Evolutionary conservation across 2,888 invertebrate species (phyloP).

Genomic region (Lamellibrachia satsuma): DNA sequence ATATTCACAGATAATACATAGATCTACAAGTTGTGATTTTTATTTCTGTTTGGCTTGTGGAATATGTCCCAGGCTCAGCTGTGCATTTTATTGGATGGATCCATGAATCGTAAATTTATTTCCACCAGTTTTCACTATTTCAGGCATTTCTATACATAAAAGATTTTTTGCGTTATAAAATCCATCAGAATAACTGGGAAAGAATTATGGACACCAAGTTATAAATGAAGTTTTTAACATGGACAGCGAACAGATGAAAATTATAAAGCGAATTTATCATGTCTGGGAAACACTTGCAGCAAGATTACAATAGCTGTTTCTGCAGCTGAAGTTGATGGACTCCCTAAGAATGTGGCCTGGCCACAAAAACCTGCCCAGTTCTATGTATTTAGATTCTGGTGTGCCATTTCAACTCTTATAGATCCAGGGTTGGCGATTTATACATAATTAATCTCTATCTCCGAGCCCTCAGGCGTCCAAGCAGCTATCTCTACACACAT

Average conservation of each 20-base stretch:
- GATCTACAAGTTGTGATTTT: neutral
- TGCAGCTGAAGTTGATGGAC: neutral
- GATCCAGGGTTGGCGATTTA: neutral
- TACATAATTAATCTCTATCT: neutral
- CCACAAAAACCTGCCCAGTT: constrained; percentile 9
- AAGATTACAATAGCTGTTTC: neutral
- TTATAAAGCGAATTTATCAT: neutral
- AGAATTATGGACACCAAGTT: too few relatives aligned
- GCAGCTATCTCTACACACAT: neutral
- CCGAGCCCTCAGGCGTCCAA: neutral
- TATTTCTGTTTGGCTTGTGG: neutral
- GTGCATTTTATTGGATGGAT: neutral
- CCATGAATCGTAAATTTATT: neutral
- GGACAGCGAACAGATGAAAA: neutral
- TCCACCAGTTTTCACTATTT: neutral
- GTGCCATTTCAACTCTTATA: neutral
- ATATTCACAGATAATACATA: neutral
- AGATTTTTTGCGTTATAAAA: too few relatives aligned
- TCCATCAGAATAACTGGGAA: too few relatives aligned
- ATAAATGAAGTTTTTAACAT: neutral
- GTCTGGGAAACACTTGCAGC: neutral
- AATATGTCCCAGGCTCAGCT: neutral
- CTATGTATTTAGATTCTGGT: constrained; percentile 2
- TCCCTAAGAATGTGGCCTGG: neutral
- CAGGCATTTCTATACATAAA: neutral